These are phyloP conservation scores for Calliopsis andreniformis DNA, from an alignment of 1,140 invertebrate genomes.

Conservation along the genomic window DNA sequence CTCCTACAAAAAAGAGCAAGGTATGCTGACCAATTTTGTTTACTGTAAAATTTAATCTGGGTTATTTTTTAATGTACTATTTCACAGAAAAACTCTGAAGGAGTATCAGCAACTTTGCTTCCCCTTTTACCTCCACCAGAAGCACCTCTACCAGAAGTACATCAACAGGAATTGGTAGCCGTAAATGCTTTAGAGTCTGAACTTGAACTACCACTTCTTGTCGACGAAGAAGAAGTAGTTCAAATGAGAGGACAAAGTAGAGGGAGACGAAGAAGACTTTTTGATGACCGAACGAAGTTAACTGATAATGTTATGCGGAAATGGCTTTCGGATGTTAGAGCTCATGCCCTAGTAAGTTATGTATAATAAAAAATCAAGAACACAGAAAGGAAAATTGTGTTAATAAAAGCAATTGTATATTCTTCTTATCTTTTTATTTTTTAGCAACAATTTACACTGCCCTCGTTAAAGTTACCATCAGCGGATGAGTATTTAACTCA, in stretches of 20 bases:
- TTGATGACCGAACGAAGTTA: neutral
- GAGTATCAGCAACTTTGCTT: neutral
- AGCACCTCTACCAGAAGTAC: neutral
- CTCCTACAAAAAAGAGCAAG: constrained; percentile 15
- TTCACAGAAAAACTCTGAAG: neutral
- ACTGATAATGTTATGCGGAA: neutral
- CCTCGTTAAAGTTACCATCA: neutral
- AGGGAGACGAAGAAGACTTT: neutral
- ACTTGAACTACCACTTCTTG: too few relatives aligned
- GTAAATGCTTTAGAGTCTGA: neutral
- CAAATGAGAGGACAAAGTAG: neutral
- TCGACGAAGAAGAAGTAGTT: neutral
- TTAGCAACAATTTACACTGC: neutral
- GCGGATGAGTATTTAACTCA: neutral
- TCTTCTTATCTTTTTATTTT: neutral
- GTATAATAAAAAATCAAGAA: neutral
- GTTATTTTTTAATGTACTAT: neutral
- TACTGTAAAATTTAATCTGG: neutral
- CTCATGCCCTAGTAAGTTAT: constrained; percentile 18
- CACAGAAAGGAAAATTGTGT: neutral
- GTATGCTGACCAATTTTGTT: neutral
- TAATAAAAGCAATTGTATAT: neutral
- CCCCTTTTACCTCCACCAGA: neutral
- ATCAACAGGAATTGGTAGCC: neutral
- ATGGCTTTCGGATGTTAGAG: neutral